A percentile compares a stretch with the other conserved stretches of the same genome.
phyloP scores from a whole-genome alignment of 2,888 invertebrate species.

The Polyommatus iphigenia region DNA sequence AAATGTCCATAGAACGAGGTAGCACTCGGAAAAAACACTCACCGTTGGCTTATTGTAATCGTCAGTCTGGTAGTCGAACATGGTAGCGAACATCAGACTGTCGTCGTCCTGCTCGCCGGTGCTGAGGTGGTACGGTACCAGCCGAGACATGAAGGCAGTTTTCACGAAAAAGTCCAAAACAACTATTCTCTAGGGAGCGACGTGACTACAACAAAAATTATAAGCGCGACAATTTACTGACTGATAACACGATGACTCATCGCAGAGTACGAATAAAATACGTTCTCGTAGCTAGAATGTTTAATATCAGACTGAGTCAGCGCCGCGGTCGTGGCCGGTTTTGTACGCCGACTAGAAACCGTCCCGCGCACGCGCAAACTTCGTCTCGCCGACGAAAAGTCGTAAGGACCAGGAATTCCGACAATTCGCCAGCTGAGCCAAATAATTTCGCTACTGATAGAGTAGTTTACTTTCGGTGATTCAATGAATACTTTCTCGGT shows the following conservation, averaged over 20 bases:
- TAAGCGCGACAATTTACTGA: constrained; percentile 59
- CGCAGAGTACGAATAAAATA: constrained; percentile 56
- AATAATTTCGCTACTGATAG: constrained; percentile 51
- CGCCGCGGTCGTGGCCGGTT: constrained; percentile 69
- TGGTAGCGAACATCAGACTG: constrained; percentile 78
- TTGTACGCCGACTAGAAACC: constrained; percentile 65
- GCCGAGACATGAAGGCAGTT: constrained; percentile 81
- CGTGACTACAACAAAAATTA: constrained; percentile 56
- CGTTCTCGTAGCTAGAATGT: constrained; percentile 73
- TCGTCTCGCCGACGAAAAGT: constrained; percentile 50
- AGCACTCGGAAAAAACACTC: constrained; percentile 47
- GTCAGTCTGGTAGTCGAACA: constrained; percentile 77
- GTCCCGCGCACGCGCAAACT: constrained; percentile 70
- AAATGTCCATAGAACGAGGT: constrained; percentile 1
- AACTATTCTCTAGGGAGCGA: constrained; percentile 55
- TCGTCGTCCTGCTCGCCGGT: constrained; percentile 78
- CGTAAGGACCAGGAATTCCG: constrained; percentile 61
- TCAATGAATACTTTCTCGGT: constrained; percentile 67
- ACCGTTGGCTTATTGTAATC: constrained; percentile 72
- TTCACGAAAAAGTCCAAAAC: constrained; percentile 62
- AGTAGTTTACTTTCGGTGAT: constrained; percentile 58
- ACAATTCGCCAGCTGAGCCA: constrained; percentile 68
- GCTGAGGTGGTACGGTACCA: constrained; percentile 79
- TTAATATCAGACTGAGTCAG: constrained; percentile 77
- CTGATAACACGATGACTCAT: constrained; percentile 76